Conservation (phyloP, 2,888 invertebrate genomes). For the Tinea pellionella region DNA sequence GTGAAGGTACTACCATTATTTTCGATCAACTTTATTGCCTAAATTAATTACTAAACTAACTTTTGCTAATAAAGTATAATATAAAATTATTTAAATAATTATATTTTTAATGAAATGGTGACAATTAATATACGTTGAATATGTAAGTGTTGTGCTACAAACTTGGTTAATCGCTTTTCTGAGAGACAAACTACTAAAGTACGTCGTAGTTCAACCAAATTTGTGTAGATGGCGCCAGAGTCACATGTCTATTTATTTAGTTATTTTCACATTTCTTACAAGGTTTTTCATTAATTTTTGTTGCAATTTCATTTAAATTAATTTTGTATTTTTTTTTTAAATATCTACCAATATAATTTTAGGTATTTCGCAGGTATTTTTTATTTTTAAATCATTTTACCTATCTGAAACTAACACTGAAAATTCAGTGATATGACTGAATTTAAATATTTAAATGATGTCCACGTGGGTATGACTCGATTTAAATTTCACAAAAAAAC, state of each 20-base stretch:
- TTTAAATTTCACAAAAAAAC: too few species aligned
- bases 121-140: not conserved
- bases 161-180: not conserved
- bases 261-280: not conserved
- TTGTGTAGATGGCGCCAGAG: slow-evolving; percentile 33
- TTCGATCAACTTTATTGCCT: not conserved
- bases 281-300: not conserved
- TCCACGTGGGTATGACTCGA: too few species aligned
- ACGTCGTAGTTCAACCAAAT: slow-evolving; percentile 23
- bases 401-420: too few species aligned
- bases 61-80: not conserved
- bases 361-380: too few species aligned
- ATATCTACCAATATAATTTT: too few species aligned
- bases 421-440: too few species aligned
- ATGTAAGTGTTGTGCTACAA: not conserved
- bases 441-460: too few species aligned
- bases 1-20: not conserved
- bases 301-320: not conserved
- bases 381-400: too few species aligned
- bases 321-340: not conserved
- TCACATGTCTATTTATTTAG: not conserved
- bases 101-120: not conserved
- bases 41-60: not conserved
- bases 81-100: not conserved
- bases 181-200: not conserved